phyloP scores from a whole-genome alignment of 2,888 invertebrate species.

The Dioctria rufipes region DNA sequence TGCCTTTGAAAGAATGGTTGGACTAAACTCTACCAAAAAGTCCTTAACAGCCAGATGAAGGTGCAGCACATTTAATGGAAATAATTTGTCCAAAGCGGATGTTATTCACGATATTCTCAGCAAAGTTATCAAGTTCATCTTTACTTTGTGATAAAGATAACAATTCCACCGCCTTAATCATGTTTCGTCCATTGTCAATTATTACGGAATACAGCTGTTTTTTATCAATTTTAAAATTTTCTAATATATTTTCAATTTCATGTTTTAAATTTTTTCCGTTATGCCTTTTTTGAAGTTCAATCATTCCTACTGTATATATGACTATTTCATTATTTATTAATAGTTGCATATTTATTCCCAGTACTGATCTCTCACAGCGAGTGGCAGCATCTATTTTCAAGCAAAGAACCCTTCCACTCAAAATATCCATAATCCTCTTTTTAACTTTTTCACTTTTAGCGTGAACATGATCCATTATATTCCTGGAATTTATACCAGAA shows the following conservation, averaged over 20 bases:
- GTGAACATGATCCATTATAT: no score
- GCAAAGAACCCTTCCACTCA: no score
- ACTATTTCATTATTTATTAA: not conserved
- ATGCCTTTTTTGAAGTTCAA: not conserved
- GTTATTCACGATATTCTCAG: not conserved
- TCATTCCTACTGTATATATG: not conserved
- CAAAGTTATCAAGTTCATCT: not conserved
- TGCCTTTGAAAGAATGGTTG: not conserved
- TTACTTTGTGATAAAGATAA: not conserved
- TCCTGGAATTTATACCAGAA: no score
- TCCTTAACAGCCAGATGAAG: not conserved
- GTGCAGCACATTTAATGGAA: not conserved
- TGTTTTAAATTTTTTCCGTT: not conserved
- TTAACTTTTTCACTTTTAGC: no score
- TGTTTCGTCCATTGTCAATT: slow-evolving; percentile 3
- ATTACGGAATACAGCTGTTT: not conserved
- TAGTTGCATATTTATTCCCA: not conserved
- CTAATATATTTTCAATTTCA: not conserved
- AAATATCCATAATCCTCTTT: no score
- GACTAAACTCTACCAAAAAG: not conserved
- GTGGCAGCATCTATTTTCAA: no score
- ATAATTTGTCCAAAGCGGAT: not conserved
- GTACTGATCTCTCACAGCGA: not conserved
- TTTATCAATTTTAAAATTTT: not conserved
- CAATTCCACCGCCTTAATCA: not conserved